Evolutionary conservation across 2,113 vertebrate species (phyloP).

Genomic region (Chaetura pelagica): DNA sequence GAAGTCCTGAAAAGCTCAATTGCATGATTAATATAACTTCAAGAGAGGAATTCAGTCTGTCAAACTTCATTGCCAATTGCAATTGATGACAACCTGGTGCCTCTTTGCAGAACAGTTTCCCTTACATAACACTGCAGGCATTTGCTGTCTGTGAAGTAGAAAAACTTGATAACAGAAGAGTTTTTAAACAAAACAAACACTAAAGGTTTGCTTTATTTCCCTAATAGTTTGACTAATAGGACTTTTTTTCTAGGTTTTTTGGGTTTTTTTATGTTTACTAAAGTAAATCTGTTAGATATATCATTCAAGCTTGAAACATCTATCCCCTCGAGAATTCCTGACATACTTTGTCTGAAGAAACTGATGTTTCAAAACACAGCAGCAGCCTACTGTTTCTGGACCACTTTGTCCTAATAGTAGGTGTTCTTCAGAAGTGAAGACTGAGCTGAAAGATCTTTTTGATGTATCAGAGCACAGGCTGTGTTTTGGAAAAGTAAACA

Average conservation of each 20-base stretch:
- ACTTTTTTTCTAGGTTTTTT: background rate
- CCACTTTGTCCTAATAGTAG: background rate
- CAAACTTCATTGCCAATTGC: slow-evolving; percentile 14
- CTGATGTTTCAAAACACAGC: background rate
- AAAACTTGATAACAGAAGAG: background rate
- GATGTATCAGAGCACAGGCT: background rate
- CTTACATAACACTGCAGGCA: slow-evolving; percentile 18
- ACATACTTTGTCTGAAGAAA: background rate
- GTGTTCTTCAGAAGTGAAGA: background rate
- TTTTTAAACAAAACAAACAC: background rate
- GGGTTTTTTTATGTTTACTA: background rate
- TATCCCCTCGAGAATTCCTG: background rate
- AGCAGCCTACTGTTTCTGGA: background rate
- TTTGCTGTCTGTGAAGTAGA: background rate
- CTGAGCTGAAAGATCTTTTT: background rate
- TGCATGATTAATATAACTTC: background rate
- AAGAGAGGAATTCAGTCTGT: slow-evolving; percentile 23
- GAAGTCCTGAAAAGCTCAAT: background rate
- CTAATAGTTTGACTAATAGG: background rate
- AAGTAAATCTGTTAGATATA: rapidly evolving
- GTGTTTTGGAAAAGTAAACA: background rate
- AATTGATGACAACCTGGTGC: slow-evolving; percentile 14
- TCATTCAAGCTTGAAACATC: background rate
- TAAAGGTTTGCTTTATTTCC: background rate
- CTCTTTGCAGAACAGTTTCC: background rate